A percentile compares a stretch with the other conserved stretches of the same genome.
These are phyloP conservation scores for Psylliodes chrysocephalus DNA, from an alignment of 2,888 invertebrate species.

Conservation along the genomic window DNA sequence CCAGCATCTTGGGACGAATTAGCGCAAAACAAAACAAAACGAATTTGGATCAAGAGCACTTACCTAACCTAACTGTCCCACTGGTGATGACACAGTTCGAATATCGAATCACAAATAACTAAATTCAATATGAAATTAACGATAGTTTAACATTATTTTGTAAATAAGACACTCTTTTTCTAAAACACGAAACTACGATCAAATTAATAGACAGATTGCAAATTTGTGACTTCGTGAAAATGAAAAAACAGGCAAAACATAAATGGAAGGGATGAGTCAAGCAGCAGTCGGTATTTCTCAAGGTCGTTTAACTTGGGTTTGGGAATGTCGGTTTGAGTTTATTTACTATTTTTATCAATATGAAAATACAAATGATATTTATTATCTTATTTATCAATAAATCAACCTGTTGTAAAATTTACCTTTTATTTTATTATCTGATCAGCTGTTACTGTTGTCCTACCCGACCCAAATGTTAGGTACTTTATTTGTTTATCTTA, in stretches of 20 bases:
- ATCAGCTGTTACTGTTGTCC: not conserved
- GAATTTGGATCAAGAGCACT: not conserved
- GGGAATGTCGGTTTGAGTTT: not conserved
- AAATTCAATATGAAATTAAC: not conserved
- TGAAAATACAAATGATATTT: no score
- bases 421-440: not conserved
- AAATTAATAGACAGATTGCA: constrained; percentile 2
- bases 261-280: constrained; percentile 24
- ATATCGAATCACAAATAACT: not conserved
- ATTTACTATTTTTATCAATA: not conserved
- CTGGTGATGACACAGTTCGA: not conserved
- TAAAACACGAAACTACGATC: not conserved
- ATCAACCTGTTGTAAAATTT: not conserved
- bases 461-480: no score
- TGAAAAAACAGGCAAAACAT: constrained; percentile 12
- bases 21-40: not conserved
- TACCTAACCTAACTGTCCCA: constrained; percentile 2
- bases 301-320: constrained; percentile 1
- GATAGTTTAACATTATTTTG: constrained; percentile 1
- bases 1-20: not conserved
- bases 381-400: not conserved
- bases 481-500: no score
- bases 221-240: not conserved
- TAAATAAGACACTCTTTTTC: not conserved
- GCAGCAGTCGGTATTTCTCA: constrained; percentile 6